Base-by-base conservation (phyloP, 2,888 invertebrate species). In the Schizaphis graminum region DNA sequence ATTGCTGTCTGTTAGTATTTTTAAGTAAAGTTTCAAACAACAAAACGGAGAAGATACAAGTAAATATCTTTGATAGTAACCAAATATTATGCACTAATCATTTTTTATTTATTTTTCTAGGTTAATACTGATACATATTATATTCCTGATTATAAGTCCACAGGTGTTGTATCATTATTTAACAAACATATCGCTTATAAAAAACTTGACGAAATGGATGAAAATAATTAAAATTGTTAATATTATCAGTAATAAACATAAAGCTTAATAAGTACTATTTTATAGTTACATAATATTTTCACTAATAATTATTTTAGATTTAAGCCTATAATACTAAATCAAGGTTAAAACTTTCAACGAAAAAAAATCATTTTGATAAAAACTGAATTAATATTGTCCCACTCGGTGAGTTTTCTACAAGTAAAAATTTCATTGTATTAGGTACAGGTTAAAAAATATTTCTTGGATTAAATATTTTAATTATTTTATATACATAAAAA, bases 1-100 rank as follows among this genome's bases (percentile, higher is more conserved):
- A 97, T 95, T 97, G 97, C 95, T 35, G 88, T 41, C 16, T 94
- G 53, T 21, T 94, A 47, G 56, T 94, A 28, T 89, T 94, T 94
- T 84, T 93, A 49, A 90, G 57, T 35, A 90, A 85, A 86, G 89
- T 90, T 26, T 89, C 93, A 0, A 47, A 93, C 61, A 47, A 85
- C 44, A 44, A 61, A 86, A 86, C 84, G 26, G 85, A 89, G 10
- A 86, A 85, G 84, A 90, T 93, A 93, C 0, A 24, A 2, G 41
- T 7, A 61, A 89, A 89, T 16, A 49, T 10, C 77, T 77, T 77
- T 35, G 35, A 24, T 35, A 77, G 35, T 77, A 35, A 26, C 10
- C 26, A 53, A 21, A 53, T 16, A 35, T 88, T 56, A 35, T 56
- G 24, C 56, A 56, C 49, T 91, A 35, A 67, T 67, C 10, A 47